phyloP scores from a whole-genome alignment of 2,888 invertebrate genomes.

The Apocheima hispidaria region DNA sequence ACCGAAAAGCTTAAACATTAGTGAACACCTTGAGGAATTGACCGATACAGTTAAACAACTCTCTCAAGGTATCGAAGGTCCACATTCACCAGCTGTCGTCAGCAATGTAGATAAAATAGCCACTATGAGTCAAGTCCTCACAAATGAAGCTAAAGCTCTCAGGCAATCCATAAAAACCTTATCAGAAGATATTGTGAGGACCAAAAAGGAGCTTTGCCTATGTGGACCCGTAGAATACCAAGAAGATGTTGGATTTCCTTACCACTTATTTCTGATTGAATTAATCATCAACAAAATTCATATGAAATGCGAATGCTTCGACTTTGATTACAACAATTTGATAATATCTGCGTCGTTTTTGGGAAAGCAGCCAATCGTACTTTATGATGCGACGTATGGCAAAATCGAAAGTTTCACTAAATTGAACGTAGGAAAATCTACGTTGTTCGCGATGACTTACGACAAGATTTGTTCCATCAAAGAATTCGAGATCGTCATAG shows the following conservation, averaged over 20 bases:
- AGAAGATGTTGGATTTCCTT: constrained; percentile 72
- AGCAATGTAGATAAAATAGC: constrained; percentile 75
- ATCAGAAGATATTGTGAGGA: constrained; percentile 67
- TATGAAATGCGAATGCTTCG: constrained; percentile 82
- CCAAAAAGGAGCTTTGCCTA: constrained; percentile 62
- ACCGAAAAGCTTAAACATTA: constrained; percentile 58
- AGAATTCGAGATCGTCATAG: constrained; percentile 69
- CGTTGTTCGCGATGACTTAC: constrained; percentile 80
- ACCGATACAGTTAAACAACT: constrained; percentile 59
- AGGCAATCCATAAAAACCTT: constrained; percentile 72
- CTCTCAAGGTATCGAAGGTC: constrained; percentile 49
- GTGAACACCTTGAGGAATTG: constrained; percentile 61
- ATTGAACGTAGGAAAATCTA: constrained; percentile 78
- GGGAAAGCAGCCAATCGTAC: constrained; percentile 72
- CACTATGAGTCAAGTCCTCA: constrained; percentile 73
- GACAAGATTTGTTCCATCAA: constrained; percentile 76
- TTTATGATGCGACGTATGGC: constrained; percentile 75
- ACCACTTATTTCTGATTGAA: constrained; percentile 78
- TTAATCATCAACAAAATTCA: constrained; percentile 79
- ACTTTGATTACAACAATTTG: constrained; percentile 75
- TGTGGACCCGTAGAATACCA: constrained; percentile 32
- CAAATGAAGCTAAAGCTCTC: constrained; percentile 75
- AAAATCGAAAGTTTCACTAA: constrained; percentile 69
- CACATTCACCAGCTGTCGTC: constrained; percentile 53
- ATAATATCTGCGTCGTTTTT: constrained; percentile 75